Base-by-base conservation (phyloP, 2,888 invertebrate genomes). In the Chymomyza caudatula region DNA sequence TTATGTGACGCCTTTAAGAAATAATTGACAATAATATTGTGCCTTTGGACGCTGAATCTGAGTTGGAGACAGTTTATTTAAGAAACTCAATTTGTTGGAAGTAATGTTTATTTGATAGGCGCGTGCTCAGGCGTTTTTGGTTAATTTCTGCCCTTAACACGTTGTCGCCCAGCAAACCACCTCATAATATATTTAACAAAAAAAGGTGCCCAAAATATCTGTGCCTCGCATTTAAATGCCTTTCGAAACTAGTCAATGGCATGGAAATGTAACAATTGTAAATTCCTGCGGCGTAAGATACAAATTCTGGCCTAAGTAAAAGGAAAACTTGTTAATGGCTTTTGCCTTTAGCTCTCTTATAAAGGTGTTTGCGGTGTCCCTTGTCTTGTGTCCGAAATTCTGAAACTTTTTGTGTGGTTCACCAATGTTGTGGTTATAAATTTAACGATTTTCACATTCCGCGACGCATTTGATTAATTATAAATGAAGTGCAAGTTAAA, bases 31-130 rank as follows among this genome's bases (percentile, higher is more conserved):
- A 47, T 47, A 47, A 17, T 15, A 17, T 13, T 47, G 44, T n/a
- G 44, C n/a, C 44, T 47, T 13, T 47, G 44, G 51, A 13, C 20
- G 5, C 20, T 22, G 51, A 13, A 20, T 20, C 13, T 51, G 51
- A 11, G n/a, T 44, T 6, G n/a, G n/a, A n/a, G 29, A 37, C 29
- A 37, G 11, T 37, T n/a, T 37, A 37, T 37, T 37, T 37, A 37
- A 11, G 19, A 20, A 51, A 6, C 19, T 20, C 51, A 8, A 17
- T 25, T 22, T 23, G 52, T 22, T 70, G 67, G 69, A 77, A 83
- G 78, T 69, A 75, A 83, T 83, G 69, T 78, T 78, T 78, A 78
- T 83, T 80, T 80, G 78, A 70, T 77, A 43, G 84, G 84, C 81
- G 78, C 78, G 84, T 78, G 78, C 73, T 20, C 4, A 51, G 51